These are phyloP conservation scores for Scortum barcoo DNA, from an alignment of 2,113 vertebrate genomes.

Conservation along the genomic window DNA sequence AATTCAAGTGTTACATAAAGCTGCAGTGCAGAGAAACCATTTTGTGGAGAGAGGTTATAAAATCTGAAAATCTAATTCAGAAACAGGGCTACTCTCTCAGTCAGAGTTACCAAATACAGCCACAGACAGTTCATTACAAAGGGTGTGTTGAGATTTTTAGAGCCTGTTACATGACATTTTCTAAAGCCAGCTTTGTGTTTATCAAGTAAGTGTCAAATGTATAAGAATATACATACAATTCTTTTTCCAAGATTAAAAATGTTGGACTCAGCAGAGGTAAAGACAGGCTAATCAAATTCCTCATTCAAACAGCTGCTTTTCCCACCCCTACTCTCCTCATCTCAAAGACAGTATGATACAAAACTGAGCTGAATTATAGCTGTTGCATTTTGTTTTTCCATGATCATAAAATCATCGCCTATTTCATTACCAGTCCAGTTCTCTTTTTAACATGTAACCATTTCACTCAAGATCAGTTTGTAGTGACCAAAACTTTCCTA, in stretches of 20 bases:
- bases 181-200: neutral
- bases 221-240: neutral
- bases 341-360: constrained; percentile 9
- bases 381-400: constrained; percentile 1
- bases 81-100: constrained; percentile 19
- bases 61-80: constrained; percentile 65
- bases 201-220: neutral
- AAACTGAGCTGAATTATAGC: neutral
- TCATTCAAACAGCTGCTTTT: constrained; percentile 4
- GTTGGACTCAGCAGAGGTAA: neutral
- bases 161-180: neutral
- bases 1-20: constrained; percentile 58
- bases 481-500: neutral
- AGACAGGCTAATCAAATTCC: neutral
- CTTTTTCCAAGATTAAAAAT: neutral
- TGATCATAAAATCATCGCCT: neutral
- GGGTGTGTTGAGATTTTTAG: neutral
- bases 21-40: constrained; percentile 45
- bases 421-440: too few species aligned
- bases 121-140: neutral
- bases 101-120: constrained; percentile 35
- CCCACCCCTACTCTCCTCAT: neutral
- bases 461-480: neutral
- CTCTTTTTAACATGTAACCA: neutral
- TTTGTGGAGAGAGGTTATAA: constrained; percentile 50